Conservation (phyloP, 1,140 invertebrate genomes). For the Bombus cullumanus region DNA sequence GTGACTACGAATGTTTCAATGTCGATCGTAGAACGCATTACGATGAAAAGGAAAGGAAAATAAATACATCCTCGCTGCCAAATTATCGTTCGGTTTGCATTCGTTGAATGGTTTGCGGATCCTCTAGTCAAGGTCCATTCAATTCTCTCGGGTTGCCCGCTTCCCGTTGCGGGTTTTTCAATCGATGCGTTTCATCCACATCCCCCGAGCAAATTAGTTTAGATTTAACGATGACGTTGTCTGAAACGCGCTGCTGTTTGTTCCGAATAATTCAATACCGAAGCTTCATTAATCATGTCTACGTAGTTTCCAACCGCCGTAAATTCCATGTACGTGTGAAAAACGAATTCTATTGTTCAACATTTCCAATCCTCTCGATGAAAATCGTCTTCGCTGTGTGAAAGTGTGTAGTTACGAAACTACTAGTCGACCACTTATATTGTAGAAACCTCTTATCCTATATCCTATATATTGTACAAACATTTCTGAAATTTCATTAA, state of each 20-base stretch:
- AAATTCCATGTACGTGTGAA: background rate
- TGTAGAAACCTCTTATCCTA: too few species aligned
- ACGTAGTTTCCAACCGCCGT: too few species aligned
- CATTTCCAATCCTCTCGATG: background rate
- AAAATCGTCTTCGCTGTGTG: too few species aligned
- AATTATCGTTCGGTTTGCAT: background rate
- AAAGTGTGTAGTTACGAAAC: too few species aligned
- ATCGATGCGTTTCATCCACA: background rate
- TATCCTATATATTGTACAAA: too few species aligned
- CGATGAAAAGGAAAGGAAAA: background rate
- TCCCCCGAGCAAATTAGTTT: background rate
- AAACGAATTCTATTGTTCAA: background rate
- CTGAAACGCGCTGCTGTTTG: background rate
- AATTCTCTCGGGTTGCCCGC: background rate
- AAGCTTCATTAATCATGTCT: background rate
- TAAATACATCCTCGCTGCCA: background rate
- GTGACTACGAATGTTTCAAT: too few species aligned
- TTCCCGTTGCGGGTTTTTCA: constrained; percentile 16
- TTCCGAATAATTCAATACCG: background rate
- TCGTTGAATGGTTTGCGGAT: background rate
- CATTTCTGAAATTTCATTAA: too few species aligned
- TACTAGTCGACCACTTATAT: too few species aligned
- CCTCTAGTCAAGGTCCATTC: constrained; percentile 5
- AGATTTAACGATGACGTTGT: background rate
- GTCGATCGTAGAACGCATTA: too few species aligned